Base-by-base conservation (phyloP, 2,113 vertebrate genomes). In the Leptobrachium leishanense region DNA sequence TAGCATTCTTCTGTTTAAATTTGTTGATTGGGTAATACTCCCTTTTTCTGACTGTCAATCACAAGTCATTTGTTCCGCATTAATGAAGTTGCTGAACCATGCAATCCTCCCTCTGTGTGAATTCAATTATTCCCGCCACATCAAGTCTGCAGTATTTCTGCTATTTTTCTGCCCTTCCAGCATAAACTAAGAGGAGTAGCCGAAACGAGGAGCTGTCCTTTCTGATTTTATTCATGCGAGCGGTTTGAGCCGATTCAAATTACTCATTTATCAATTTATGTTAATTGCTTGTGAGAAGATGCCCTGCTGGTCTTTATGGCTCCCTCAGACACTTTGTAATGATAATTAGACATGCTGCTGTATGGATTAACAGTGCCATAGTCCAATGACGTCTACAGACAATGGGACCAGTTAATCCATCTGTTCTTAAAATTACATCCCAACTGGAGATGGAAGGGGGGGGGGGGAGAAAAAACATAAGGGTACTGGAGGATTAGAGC, bases 281-380 rank as follows among this genome's bases (percentile, higher is more conserved):
- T 93, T 94, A 95, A 95, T 95, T 94, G 92, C 93, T 94, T 93
- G 92, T 94, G 93, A 94, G 93, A 94, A 94, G 93, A 91, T 94
- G 92, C 89, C 93, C 93, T 94, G 92, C 93, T 93, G 93, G 90
- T 94, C 92, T 90, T 92, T 92, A 90, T 89, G 88, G 91, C 92
- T 93, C 85, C 84, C 91, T 90, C 87, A 93, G 93, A 93, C 92
- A 92, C 92, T 94, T 94, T 94, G 92, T 94, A 92, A 95, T 94
- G 94, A 90, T 94, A 95, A 95, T 94, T 92, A 94, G 93, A 93
- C 93, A 93, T 92, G 93, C 92, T 92, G 91, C 92, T 92, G 83
- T 89, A 92, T 68, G 84, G 92, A 92, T 93, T 94, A 93, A 90
- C 88, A 92, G 90, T 90, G 90, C 88, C 90, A 90, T 89, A 92